Base-by-base conservation (phyloP, 2,113 vertebrate genomes). In the Melozone crissalis region DNA sequence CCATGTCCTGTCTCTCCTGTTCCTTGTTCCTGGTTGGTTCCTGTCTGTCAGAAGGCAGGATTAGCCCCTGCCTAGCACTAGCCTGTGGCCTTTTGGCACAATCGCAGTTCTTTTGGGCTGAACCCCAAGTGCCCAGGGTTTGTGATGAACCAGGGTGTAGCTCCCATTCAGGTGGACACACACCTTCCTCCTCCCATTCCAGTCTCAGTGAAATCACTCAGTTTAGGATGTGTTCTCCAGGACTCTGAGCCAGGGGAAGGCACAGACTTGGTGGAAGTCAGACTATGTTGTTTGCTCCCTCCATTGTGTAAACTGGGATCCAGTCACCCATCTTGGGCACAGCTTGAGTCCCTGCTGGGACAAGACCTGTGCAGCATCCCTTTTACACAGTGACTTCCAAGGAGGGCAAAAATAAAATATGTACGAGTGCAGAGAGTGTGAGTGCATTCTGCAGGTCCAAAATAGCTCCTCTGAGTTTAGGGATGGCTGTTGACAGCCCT, bases 401-500 rank as follows among this genome's bases (percentile, higher is more conserved):
- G 5, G 16, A 10, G 21, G 2, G 5, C 0, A 0, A 10, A 14
- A 63, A 15, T 9, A 5, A 21, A 0, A 6, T 2, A 5, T 1
- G 4, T 15, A 15, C 4, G 44, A 57, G 11, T 52, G 16, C 7
- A 86, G 39, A 21, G 41, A 35, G 19, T 39, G 2, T 2, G 0
- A 10, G 33, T 55, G 30, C 8, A 14, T 15, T 30, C 30, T 37
- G 13, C 3, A 44, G 6, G n/a, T 63, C 22, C 46, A 31, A 27
- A 84, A 62, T 7, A 22, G 7, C n/a, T 74, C 31, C 18, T 24
- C 8, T 19, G 8, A 39, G 5, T 13, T 54, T 71, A 35, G 13
- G 18, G 19, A 5, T 24, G 31, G 22, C n/a, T 74, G 9, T 71
- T 39, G 69, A 21, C 11, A 79, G 20, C 18, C 31, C 22, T 30